Percentiles rank a stretch among this genome's conserved stretches.
These are phyloP conservation scores for Parasteatoda lunata DNA, from an alignment of 2,888 invertebrate genomes.

Conservation along the genomic window DNA sequence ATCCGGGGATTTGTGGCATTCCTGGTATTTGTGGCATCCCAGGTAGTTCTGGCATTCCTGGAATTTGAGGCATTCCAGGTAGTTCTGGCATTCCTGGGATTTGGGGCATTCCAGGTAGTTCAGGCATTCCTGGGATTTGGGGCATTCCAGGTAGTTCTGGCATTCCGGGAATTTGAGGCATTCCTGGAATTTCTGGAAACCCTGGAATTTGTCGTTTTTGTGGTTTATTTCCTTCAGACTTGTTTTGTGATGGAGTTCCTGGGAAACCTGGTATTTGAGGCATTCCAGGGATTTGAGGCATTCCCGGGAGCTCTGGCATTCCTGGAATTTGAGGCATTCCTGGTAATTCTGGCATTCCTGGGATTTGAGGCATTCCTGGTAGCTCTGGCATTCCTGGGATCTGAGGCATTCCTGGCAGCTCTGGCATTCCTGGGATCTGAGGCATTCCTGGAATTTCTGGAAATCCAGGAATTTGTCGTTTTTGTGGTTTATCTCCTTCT, in stretches of 20 bases:
- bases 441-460: conserved; percentile 22
- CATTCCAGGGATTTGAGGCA: conserved; percentile 42
- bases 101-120: conserved; percentile 28
- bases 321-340: conserved; percentile 40
- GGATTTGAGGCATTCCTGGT: conserved; percentile 9
- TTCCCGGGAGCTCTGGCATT: conserved; percentile 21
- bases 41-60: conserved; percentile 42
- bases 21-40: conserved; percentile 24
- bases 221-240: conserved; percentile 22
- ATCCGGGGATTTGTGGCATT: conserved; percentile 41
- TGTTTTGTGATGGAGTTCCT: conserved; percentile 16
- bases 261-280: conserved; percentile 44
- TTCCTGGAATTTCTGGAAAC: conserved; percentile 2
- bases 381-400: conserved; percentile 46
- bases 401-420: conserved; percentile 34
- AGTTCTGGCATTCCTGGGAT: conserved; percentile 35
- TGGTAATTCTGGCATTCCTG: conserved; percentile 17
- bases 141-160: conserved; percentile 44
- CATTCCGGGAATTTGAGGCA: conserved; percentile 37
- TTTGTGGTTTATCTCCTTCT: not conserved
- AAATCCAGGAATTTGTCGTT: conserved; percentile 13
- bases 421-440: conserved; percentile 23
- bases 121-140: conserved; percentile 26
- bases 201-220: conserved; percentile 38
- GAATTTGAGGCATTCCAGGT: conserved; percentile 26